These are phyloP conservation scores for Papilio dardanus DNA, from an alignment of 1,140 invertebrate species.

Conservation along the genomic window DNA sequence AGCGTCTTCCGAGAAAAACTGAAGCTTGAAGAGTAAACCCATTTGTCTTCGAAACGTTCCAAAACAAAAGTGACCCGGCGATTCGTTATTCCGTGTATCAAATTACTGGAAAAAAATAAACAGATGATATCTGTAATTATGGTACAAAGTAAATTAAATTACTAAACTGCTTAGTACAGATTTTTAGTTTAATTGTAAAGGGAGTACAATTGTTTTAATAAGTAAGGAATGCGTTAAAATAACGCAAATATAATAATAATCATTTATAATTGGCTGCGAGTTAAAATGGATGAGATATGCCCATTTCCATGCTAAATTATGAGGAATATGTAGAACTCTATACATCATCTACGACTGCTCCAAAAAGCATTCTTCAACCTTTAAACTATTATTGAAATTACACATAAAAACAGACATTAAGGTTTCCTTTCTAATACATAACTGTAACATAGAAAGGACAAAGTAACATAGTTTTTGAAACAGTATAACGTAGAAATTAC, in stretches of 20 bases:
- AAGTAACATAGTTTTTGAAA: neutral
- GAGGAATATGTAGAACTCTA: too few relatives aligned
- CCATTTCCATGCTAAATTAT: neutral
- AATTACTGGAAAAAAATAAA: constrained; percentile 41
- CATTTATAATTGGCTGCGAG: too few relatives aligned
- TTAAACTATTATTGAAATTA: neutral
- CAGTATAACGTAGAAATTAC: constrained; percentile 4
- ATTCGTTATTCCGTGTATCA: constrained; percentile 47
- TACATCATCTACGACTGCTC: too few relatives aligned
- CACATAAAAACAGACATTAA: neutral
- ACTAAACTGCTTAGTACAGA: neutral
- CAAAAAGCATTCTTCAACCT: neutral
- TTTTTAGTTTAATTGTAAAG: neutral
- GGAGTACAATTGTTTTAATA: neutral
- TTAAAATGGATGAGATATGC: too few relatives aligned
- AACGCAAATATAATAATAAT: too few relatives aligned
- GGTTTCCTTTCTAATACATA: constrained; percentile 7
- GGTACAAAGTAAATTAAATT: too few relatives aligned
- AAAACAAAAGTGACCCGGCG: constrained; percentile 45
- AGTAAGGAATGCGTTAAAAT: too few relatives aligned
- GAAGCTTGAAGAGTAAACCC: constrained; percentile 46
- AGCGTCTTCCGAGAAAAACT: constrained; percentile 49
- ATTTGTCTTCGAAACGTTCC: constrained; percentile 58
- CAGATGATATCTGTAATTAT: constrained; percentile 31
- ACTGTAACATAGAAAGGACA: neutral